These are phyloP conservation scores for Otolemur crassicaudatus DNA, from an alignment of 2,797 vertebrate species.

Conservation along the genomic window DNA sequence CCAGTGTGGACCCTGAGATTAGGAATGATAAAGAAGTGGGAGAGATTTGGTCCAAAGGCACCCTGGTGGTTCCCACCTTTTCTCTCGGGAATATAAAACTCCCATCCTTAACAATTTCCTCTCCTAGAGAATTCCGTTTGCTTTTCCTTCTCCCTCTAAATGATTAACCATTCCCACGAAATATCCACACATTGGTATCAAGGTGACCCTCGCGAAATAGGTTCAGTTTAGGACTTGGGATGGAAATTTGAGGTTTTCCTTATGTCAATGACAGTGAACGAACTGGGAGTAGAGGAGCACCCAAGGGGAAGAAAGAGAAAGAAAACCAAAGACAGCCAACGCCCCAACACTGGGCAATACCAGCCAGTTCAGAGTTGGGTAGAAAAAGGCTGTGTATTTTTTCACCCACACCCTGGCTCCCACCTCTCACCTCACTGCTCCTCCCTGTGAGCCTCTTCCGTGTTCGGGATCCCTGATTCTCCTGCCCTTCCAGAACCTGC, in stretches of 20 bases:
- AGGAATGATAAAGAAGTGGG: background rate
- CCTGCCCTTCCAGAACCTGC: background rate
- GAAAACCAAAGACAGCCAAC: background rate
- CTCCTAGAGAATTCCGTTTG: background rate
- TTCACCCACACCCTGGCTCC: accelerated
- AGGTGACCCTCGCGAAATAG: background rate
- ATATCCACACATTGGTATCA: background rate
- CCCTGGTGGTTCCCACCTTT: background rate
- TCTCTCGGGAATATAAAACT: background rate
- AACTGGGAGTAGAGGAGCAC: background rate
- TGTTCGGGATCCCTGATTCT: background rate
- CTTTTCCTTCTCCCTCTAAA: background rate
- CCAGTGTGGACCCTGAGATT: background rate
- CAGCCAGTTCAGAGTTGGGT: background rate
- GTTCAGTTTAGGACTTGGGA: background rate
- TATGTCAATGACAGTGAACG: background rate
- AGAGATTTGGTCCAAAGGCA: background rate
- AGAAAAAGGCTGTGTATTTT: background rate
- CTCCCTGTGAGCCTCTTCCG: background rate
- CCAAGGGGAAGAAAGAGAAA: background rate
- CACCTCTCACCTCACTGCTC: background rate
- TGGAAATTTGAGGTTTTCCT: background rate
- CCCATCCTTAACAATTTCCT: background rate
- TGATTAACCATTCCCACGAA: background rate
- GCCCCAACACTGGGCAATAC: background rate